Base-by-base conservation (phyloP, 2,113 vertebrate species). In the Nannobrachium achirus region DNA sequence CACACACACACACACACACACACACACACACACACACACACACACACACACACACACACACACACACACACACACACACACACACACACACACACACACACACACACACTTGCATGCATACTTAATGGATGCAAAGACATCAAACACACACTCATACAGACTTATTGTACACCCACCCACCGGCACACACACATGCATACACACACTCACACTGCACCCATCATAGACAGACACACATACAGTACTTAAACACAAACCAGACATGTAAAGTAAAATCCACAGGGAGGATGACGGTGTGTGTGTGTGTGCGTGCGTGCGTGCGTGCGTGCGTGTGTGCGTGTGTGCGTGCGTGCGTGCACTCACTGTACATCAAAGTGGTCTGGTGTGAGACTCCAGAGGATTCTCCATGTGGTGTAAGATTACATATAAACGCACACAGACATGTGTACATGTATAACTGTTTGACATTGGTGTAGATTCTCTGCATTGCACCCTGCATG, bases 321-420 rank as follows among this genome's bases (percentile, higher is more conserved):
- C 15, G 9, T 55, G 14, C 6, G 52, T 55, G 52, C 0, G 52
- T 20, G 52, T 7, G 19, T 6, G 18, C 4, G 52, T 33, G 20
- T 0, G 10, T 55, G 20, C 40, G 58, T 46, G 20, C 10, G 19
- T 48, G 20, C 69, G 53, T 59, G 16, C 14, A 33, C n/a, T n/a
- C n/a, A n/a, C n/a, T 66, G 55, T 64, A 70, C 55, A 80, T 84
- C 79, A 82, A 75, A 84, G 69, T 49, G 33, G 46, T n/a, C 10
- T 49, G 46, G 44, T 46, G 44, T 3, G 7, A 4, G 10, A 46
- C 8, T 46, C 7, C 10, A 46, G 44, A 10, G 44, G 44, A 11
- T 8, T 46, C 10, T 46, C 14, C 8, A 9, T 38, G 46, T 51
- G 16, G 55, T 52, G 61, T 74, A n/a, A n/a, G n/a, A n/a, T n/a